phyloP scores from a whole-genome alignment of 2,888 invertebrate genomes.

The Poecilobothrus nobilitatus region DNA sequence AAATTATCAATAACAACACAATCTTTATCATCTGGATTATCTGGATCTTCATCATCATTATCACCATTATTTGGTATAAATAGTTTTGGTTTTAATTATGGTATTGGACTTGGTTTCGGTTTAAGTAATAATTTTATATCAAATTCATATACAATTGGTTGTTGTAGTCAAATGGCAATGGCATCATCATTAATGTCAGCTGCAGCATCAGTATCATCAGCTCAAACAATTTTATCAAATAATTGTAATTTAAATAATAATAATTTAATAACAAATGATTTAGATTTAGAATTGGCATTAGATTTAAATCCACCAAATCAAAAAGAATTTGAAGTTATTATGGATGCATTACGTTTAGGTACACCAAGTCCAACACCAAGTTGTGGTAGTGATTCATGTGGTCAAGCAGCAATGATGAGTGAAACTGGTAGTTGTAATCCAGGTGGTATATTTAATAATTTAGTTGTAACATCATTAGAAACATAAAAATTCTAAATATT shows the following conservation, averaged over 20 bases:
- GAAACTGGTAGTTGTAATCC: conserved; percentile 41
- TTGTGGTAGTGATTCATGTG: conserved; percentile 48
- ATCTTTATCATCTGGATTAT: neutral
- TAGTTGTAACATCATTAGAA: conserved; percentile 43
- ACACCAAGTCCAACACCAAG: conserved; percentile 36
- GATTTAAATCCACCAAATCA: conserved; percentile 43
- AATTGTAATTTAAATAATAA: neutral
- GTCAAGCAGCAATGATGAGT: conserved; percentile 56
- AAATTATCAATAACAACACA: conserved; percentile 10
- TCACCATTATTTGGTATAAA: neutral
- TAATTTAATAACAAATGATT: conserved; percentile 22
- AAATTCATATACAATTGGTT: conserved; percentile 19
- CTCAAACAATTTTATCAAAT: neutral
- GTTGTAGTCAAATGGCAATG: conserved; percentile 26
- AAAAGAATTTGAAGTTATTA: conserved; percentile 45
- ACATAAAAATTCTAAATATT: conserved; percentile 41
- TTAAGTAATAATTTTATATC: neutral
- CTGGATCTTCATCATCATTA: neutral
- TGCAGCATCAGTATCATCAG: conserved; percentile 15
- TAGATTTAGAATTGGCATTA: conserved; percentile 37
- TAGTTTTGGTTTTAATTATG: neutral
- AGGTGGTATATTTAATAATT: conserved; percentile 38
- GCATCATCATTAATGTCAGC: conserved; percentile 11
- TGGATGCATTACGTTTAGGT: conserved; percentile 43
- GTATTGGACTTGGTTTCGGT: neutral